Evolutionary conservation across 2,113 vertebrate species (phyloP).

Genomic region (Vombatus ursinus): DNA sequence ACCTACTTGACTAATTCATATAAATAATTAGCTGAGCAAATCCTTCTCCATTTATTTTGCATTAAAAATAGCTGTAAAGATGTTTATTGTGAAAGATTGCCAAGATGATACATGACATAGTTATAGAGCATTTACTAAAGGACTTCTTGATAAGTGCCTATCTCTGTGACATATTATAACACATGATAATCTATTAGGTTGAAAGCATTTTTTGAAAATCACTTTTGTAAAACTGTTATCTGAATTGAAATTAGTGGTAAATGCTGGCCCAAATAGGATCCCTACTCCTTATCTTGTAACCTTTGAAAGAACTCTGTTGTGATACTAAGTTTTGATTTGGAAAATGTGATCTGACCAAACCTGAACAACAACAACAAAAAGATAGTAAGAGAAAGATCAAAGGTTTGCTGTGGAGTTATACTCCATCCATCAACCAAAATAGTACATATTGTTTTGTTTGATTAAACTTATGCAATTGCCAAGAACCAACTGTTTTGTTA

Average conservation of each 20-base stretch:
- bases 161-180: constrained; percentile 66
- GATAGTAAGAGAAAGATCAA: constrained; percentile 52
- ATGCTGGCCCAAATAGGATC: constrained; percentile 48
- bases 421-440: background rate
- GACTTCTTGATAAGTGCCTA: constrained; percentile 28
- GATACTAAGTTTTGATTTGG: constrained; percentile 51
- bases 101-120: constrained; percentile 36
- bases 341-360: constrained; percentile 49
- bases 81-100: constrained; percentile 19
- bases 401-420: constrained; percentile 21
- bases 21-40: too few species aligned
- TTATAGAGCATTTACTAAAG: constrained; percentile 40
- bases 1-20: too few species aligned
- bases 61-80: constrained; percentile 44
- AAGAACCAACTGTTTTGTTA: background rate
- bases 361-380: background rate
- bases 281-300: constrained; percentile 39
- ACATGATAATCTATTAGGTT: constrained; percentile 66
- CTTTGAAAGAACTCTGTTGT: constrained; percentile 61
- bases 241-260: constrained; percentile 64
- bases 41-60: too few species aligned
- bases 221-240: constrained; percentile 53
- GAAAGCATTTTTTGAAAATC: constrained; percentile 52
- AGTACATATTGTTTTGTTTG: constrained; percentile 4
- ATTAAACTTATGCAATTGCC: constrained; percentile 36